These are phyloP conservation scores for Staurois parvus DNA, from an alignment of 2,797 vertebrate species.

Conservation along the genomic window DNA sequence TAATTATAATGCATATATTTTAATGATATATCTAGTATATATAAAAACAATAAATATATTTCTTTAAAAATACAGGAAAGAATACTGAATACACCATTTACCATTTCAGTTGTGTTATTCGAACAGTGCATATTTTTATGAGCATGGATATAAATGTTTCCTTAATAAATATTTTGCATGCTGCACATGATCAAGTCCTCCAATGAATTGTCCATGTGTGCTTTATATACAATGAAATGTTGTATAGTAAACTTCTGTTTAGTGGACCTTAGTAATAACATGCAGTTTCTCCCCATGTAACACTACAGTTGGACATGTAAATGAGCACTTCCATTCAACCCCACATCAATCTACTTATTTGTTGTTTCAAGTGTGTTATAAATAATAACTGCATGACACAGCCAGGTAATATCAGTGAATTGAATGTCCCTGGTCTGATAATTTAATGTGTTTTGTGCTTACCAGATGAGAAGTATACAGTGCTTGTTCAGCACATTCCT, in stretches of 20 bases:
- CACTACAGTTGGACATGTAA: constrained; percentile 15
- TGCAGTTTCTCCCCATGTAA: constrained; percentile 27
- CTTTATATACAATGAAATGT: constrained; percentile 64
- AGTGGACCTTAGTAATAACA: constrained; percentile 27
- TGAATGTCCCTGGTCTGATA: constrained; percentile 15
- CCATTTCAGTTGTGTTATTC: constrained; percentile 63
- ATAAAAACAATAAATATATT: no score
- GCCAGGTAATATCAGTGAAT: not conserved
- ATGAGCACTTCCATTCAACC: constrained; percentile 30
- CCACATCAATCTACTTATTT: constrained; percentile 21
- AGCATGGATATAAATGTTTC: constrained; percentile 65
- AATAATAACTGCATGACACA: constrained; percentile 42
- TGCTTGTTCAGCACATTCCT: constrained; percentile 64
- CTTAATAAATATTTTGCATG: constrained; percentile 72
- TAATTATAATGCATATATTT: no score
- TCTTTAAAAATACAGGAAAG: constrained; percentile 10
- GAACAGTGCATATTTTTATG: constrained; percentile 65
- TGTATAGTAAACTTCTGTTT: constrained; percentile 45
- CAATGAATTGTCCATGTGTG: constrained; percentile 69
- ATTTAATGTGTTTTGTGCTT: constrained; percentile 54
- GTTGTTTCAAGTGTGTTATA: constrained; percentile 34
- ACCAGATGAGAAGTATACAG: constrained; percentile 54
- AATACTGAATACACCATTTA: constrained; percentile 53
- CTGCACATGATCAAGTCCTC: constrained; percentile 69
- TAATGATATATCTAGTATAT: no score